Evolutionary conservation across 2,113 vertebrate species (phyloP).

Genomic region (Oncorhynchus masou): DNA sequence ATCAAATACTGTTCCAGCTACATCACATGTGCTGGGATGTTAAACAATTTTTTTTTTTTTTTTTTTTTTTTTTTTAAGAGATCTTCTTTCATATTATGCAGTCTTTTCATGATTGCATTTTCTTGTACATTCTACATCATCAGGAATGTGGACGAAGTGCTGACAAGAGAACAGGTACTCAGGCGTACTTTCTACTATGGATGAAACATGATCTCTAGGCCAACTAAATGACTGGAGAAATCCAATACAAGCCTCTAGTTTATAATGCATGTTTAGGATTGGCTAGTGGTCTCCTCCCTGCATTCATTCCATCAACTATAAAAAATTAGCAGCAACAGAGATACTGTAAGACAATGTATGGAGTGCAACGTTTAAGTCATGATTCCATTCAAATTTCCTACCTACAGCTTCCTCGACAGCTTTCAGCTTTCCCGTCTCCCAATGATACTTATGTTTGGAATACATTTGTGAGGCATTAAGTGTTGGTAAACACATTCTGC

Average conservation of each 20-base stretch:
- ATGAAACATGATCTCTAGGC: background rate
- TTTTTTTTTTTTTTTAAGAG: too few relatives aligned
- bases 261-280: background rate
- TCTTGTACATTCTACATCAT: background rate
- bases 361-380: background rate
- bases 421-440: background rate
- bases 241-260: background rate
- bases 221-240: background rate
- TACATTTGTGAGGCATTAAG: background rate
- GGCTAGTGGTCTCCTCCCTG: background rate
- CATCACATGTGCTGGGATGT: constrained; percentile 14
- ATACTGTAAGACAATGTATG: background rate
- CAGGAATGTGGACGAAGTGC: constrained; percentile 42
- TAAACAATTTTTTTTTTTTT: too few relatives aligned
- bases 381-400: background rate
- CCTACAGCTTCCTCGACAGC: background rate
- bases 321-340: background rate
- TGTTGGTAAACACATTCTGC: background rate
- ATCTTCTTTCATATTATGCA: background rate
- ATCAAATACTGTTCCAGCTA: constrained; percentile 28
- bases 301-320: background rate
- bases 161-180: background rate
- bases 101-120: background rate
- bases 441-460: background rate
- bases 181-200: background rate